phyloP scores from a whole-genome alignment of 2,888 invertebrate species.

The Coelinius sp. region DNA sequence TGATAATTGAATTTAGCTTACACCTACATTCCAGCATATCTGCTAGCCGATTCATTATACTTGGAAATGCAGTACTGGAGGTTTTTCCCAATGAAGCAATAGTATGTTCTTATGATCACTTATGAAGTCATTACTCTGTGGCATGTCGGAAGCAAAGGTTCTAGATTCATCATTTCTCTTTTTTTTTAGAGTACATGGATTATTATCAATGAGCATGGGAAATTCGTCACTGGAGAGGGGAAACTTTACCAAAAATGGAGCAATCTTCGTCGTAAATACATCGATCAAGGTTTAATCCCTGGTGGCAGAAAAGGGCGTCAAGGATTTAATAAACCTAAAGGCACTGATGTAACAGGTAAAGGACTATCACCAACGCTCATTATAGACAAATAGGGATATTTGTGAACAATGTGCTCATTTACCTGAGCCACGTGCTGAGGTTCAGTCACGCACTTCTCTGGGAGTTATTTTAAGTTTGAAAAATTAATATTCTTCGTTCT shows the following conservation, averaged over 20 bases:
- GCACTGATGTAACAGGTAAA: neutral
- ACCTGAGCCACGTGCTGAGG: too few relatives aligned
- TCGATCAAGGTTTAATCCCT: neutral
- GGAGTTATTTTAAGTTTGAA: neutral
- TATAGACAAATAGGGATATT: too few relatives aligned
- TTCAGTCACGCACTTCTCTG: too few relatives aligned
- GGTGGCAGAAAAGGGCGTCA: conserved; percentile 4
- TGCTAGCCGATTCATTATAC: neutral
- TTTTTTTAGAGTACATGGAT: neutral
- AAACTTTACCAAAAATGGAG: conserved; percentile 1
- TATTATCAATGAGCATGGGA: neutral
- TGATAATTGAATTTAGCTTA: neutral
- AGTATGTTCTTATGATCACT: neutral
- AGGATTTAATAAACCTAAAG: neutral
- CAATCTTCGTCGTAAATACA: neutral
- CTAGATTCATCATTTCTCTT: too few relatives aligned
- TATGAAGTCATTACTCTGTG: neutral
- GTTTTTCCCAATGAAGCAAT: neutral
- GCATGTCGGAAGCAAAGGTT: too few relatives aligned
- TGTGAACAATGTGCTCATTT: neutral
- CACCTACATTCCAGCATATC: neutral
- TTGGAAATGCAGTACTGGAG: neutral
- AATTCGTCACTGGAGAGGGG: neutral
- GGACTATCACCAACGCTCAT: neutral
- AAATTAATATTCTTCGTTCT: neutral